These are phyloP conservation scores for Corythornis leucogaster DNA, from an alignment of 2,797 vertebrate genomes.

Conservation along the genomic window DNA sequence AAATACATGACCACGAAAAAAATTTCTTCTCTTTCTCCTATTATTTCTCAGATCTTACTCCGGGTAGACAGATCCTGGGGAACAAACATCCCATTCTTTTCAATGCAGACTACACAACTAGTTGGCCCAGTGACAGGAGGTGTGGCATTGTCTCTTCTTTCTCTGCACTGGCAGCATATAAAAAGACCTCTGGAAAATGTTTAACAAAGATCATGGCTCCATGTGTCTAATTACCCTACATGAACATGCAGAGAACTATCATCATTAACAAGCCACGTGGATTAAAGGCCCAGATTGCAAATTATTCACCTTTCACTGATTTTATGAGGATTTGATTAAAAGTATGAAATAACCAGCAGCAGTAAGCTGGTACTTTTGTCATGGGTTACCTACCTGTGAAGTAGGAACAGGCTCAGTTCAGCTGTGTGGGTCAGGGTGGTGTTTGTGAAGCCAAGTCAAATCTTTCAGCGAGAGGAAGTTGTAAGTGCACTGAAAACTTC, in stretches of 20 bases:
- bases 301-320: background rate
- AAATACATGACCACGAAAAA: background rate
- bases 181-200: background rate
- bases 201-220: background rate
- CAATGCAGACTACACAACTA: background rate
- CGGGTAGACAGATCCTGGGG: background rate
- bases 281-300: background rate
- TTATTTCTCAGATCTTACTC: background rate
- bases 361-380: background rate
- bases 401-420: background rate
- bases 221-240: background rate
- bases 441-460: background rate
- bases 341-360: background rate
- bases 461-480: slow-evolving; percentile 8
- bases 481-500: background rate
- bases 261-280: background rate
- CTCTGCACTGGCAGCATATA: background rate
- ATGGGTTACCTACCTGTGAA: background rate
- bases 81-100: background rate
- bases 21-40: background rate
- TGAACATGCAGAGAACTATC: background rate
- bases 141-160: background rate
- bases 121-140: background rate
- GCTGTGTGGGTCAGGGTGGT: background rate
- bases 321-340: background rate